Percentiles rank a stretch among this genome's conserved stretches.
Evolutionary conservation across 2,888 invertebrate species (phyloP).

Genomic region (Trichopoda pennipes): DNA sequence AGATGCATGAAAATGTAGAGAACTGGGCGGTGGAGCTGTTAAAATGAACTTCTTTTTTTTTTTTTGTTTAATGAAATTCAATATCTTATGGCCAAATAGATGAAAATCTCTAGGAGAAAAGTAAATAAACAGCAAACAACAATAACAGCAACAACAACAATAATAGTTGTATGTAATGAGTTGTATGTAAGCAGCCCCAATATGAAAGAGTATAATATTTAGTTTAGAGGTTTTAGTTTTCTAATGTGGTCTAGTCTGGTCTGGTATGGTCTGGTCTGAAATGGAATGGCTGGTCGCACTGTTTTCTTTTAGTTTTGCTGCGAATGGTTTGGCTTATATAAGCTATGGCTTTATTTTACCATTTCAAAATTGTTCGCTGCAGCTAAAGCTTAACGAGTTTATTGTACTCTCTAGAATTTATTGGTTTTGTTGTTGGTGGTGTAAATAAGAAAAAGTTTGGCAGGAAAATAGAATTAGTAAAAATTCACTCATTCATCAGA

Average conservation of each 20-base stretch:
- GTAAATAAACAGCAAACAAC: constrained; percentile 45
- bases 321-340: constrained; percentile 60
- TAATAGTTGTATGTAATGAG: constrained; percentile 5
- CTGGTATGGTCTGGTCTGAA: not conserved
- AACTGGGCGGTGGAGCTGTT: constrained; percentile 5
- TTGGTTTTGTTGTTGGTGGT: constrained; percentile 12
- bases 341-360: constrained; percentile 66
- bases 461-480: constrained; percentile 55
- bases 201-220: constrained; percentile 46
- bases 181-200: constrained; percentile 38
- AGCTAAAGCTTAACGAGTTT: constrained; percentile 69
- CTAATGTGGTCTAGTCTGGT: constrained; percentile 5
- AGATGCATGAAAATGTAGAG: constrained; percentile 20
- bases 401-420: constrained; percentile 63
- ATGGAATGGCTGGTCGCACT: constrained; percentile 18
- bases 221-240: constrained; percentile 49
- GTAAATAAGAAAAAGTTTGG: constrained; percentile 39
- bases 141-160: not conserved
- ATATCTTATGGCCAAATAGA: constrained; percentile 68
- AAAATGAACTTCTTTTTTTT: constrained; percentile 39
- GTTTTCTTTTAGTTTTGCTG: constrained; percentile 41
- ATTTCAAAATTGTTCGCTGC: constrained; percentile 63
- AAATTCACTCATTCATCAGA: constrained; percentile 59
- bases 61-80: constrained; percentile 59
- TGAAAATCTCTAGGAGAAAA: constrained; percentile 58